Evolutionary conservation across 2,888 invertebrate species (phyloP), one percentile per base, ranked within the genome.

Genomic region (Melinopterus prodromus): DNA sequence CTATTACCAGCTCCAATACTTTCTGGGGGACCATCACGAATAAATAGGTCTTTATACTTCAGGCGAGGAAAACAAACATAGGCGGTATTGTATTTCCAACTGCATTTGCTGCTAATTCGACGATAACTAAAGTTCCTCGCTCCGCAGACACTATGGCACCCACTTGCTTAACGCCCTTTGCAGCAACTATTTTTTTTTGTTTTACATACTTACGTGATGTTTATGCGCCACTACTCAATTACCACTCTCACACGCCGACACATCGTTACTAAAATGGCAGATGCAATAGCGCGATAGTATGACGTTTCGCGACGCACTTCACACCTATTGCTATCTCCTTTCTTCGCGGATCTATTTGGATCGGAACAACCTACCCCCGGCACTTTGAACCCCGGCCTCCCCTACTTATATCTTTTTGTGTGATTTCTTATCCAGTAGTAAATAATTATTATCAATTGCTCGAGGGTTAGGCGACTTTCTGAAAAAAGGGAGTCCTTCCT

Each of bases 61-160:
- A 83, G 80, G 15, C 85, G 81, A 6, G 87, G 86, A 81, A 86
- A 53, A 87, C 78, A 37, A 87, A 85, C 7, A 85, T 80, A 7
- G 87, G 87, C n/a, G 87, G 86, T 79, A 86, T 81, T 6, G 69
- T 70, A 80, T 84, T 84, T 9, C 86, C 86, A 26, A 81, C 16
- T 26, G 86, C 86, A 79, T 82, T 84, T 9, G 86, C 83, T n/a
- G 84, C 84, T 15, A 82, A 36, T 35, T 82, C 79, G 12, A 86
- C 72, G 6, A 86, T 86, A 0, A 86, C 84, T 69, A 86, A 37
- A 12, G 83, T 83, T 14, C 85, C 85, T 37, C 85, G 72, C 83
- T 87, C 86, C n/a, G 82, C 85, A 7, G 86, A 87, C 12, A 86
- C 86, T 6, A 86, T 16, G 6, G 81, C 76, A 9, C 86, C 86